Evolutionary conservation across 2,888 invertebrate genomes (phyloP).

Genomic region (Drosophila demipolita): DNA sequence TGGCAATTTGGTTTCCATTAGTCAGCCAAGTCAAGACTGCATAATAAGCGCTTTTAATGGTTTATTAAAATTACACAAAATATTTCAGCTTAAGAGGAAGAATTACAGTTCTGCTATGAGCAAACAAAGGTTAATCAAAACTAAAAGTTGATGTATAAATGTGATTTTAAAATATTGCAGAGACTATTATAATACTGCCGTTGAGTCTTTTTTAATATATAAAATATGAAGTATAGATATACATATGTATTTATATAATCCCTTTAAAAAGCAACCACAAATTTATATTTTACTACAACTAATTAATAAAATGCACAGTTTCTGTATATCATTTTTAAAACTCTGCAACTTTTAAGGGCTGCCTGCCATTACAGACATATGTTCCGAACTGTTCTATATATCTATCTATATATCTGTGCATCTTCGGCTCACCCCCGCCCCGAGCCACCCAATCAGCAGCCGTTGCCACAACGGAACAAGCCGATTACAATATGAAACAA

Average conservation of each 20-base stretch:
- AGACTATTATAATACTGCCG: no score
- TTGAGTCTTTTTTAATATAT: background rate
- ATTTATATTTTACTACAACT: background rate
- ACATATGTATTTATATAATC: background rate
- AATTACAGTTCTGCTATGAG: background rate
- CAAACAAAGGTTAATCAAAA: background rate
- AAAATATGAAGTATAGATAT: background rate
- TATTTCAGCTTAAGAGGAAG: background rate
- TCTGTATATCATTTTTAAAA: constrained; percentile 30
- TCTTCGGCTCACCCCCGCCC: constrained; percentile 1
- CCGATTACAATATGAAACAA: constrained; percentile 57
- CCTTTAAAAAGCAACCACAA: background rate
- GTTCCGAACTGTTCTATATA: constrained; percentile 37
- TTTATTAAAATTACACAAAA: background rate
- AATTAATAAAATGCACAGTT: background rate
- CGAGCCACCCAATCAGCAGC: constrained; percentile 23
- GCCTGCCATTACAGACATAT: constrained; percentile 46
- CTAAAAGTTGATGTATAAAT: background rate
- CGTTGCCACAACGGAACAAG: constrained; percentile 57
- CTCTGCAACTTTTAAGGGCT: constrained; percentile 17
- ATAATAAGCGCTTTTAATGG: constrained; percentile 43
- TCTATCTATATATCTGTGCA: constrained; percentile 1
- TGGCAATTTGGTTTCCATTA: constrained; percentile 51
- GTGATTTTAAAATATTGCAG: no score
- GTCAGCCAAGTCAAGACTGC: constrained; percentile 8